Percentiles rank a stretch among this genome's conserved stretches.
phyloP scores from a whole-genome alignment of 2,113 vertebrate species.

The Coryphaenoides rupestris region DNA sequence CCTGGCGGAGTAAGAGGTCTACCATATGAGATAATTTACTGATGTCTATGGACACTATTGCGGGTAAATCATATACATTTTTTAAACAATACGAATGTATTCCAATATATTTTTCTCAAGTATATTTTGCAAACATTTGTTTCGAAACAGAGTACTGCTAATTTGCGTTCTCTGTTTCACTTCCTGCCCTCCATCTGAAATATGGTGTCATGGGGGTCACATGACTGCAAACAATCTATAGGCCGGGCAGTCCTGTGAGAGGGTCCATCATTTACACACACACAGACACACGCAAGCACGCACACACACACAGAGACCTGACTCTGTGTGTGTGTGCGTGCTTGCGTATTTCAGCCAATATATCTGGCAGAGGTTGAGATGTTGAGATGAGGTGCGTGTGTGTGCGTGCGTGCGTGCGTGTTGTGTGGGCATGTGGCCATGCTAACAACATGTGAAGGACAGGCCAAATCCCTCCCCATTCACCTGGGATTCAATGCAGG shows the following conservation, averaged over 20 bases:
- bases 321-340: slow-evolving; percentile 20
- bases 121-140: too few relatives aligned
- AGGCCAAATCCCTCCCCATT: slow-evolving; percentile 46
- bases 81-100: too few relatives aligned
- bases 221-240: slow-evolving; percentile 73
- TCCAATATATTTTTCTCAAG: too few relatives aligned
- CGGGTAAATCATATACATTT: too few relatives aligned
- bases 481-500: slow-evolving; percentile 36
- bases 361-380: too few relatives aligned
- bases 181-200: too few relatives aligned
- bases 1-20: too few relatives aligned
- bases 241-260: slow-evolving; percentile 50
- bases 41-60: too few relatives aligned
- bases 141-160: too few relatives aligned
- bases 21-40: too few relatives aligned
- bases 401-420: slow-evolving; percentile 4
- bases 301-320: slow-evolving; percentile 16
- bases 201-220: too few relatives aligned
- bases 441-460: slow-evolving; percentile 47
- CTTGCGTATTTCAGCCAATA: not conserved
- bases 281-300: slow-evolving; percentile 29
- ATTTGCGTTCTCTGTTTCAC: too few relatives aligned
- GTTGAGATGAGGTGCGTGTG: slow-evolving; percentile 7
- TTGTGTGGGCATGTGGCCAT: slow-evolving; percentile 21
- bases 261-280: slow-evolving; percentile 57